phyloP scores from a whole-genome alignment of 2,888 invertebrate species.

The Ochropacha duplaris region DNA sequence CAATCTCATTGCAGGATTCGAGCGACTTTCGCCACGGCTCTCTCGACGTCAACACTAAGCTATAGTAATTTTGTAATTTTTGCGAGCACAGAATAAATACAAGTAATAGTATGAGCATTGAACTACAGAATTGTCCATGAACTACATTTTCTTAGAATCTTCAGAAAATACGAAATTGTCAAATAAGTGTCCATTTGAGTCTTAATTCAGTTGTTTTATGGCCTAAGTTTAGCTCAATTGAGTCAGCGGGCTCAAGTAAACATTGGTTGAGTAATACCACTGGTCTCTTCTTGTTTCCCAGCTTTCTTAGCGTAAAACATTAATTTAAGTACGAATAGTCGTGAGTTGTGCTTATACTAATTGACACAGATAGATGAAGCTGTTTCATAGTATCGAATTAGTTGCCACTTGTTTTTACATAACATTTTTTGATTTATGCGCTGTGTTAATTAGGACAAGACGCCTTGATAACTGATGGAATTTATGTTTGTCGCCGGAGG shows the following conservation, averaged over 20 bases:
- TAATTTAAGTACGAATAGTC: constrained; percentile 55
- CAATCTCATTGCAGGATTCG: no score
- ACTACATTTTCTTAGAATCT: neutral
- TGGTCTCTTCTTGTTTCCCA: constrained; percentile 42
- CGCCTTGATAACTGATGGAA: neutral
- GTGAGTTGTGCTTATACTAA: constrained; percentile 56
- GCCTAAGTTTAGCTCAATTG: constrained; percentile 50
- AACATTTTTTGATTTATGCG: neutral
- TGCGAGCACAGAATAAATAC: no score
- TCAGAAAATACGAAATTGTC: constrained; percentile 7
- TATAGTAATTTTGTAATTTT: no score
- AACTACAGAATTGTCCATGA: neutral
- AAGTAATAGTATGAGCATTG: neutral
- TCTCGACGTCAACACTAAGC: no score
- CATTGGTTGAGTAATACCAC: constrained; percentile 55
- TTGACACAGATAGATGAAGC: constrained; percentile 66
- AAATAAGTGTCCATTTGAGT: constrained; percentile 26
- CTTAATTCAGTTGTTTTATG: constrained; percentile 31
- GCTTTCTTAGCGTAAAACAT: constrained; percentile 50
- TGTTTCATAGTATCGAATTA: constrained; percentile 32
- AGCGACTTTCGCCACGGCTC: no score
- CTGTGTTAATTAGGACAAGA: neutral
- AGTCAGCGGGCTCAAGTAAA: constrained; percentile 51
- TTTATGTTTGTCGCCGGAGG: neutral
- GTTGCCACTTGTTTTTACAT: constrained; percentile 21